phyloP scores from a whole-genome alignment of 2,113 vertebrate genomes.

The Grantiella picta region DNA sequence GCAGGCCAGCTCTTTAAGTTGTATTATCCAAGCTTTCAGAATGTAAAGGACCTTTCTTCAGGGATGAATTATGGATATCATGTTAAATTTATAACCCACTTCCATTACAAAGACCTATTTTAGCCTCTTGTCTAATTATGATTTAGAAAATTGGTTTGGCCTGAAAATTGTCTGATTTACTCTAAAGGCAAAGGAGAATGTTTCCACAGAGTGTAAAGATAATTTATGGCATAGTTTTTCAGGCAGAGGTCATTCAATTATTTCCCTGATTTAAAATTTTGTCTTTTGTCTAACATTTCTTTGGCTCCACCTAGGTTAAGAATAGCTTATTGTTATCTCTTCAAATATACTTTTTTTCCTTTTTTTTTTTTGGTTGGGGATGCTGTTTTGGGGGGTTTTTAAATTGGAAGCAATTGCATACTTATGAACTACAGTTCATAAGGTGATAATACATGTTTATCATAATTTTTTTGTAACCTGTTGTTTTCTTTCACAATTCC shows the following conservation, averaged over 20 bases:
- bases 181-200: slow-evolving; percentile 58
- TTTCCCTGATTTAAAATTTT: slow-evolving; percentile 24
- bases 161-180: slow-evolving; percentile 61
- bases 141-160: slow-evolving; percentile 67
- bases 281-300: slow-evolving; percentile 16
- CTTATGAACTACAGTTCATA: not conserved
- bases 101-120: slow-evolving; percentile 56
- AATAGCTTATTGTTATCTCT: not conserved
- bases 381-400: no score
- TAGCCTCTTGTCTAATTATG: slow-evolving; percentile 61
- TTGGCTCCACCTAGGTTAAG: slow-evolving; percentile 3
- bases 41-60: slow-evolving; percentile 60
- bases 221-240: slow-evolving; percentile 54
- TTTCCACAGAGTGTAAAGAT: slow-evolving; percentile 57
- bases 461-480: not conserved
- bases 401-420: not conserved
- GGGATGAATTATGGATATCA: slow-evolving; percentile 63
- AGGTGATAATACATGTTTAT: not conserved
- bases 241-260: slow-evolving; percentile 58
- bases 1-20: slow-evolving; percentile 56
- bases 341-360: not conserved
- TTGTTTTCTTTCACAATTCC: not conserved
- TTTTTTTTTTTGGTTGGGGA: accelerated
- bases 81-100: slow-evolving; percentile 64
- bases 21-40: slow-evolving; percentile 62